Evolutionary conservation across 2,888 invertebrate species (phyloP), one percentile per base, ranked within the genome.

Genomic region (Ectobius pallidus): DNA sequence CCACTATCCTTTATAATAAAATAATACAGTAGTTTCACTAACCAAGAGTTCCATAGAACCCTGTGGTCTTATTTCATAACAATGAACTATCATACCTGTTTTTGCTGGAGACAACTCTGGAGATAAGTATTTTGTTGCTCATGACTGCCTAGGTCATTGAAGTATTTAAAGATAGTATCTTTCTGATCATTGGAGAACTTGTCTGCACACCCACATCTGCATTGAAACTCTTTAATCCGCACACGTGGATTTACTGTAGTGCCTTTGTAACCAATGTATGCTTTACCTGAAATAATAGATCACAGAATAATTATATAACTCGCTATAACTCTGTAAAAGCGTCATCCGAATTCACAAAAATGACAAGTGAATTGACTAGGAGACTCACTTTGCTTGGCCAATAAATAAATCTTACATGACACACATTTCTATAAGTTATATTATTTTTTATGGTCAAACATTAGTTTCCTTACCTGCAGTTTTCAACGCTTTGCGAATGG

Each of bases 131-230:
- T 63, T 30, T 63, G 63, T 63, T 63, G 63, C 34, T 32, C 63
- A 63, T 63, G 34, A 63, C 63, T 63, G 32, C 39, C 63, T 14
- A 32, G 30, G 9, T 63, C 39, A 63, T 63, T 34, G 18, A 63
- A 63, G 14, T 34, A 4, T 39, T 32, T 32, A 22, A 63, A 63
- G 18, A 63, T 14, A 1, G 1, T 4, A 39, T 63, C 18, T 63
- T 63, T 63, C 39, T 63, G 0, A 34, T 63, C 39, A 63, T 34
- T 39, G 32, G 63, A 63, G 39, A 34, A 63, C 63, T 63, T 63
- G 2, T 63, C n/a, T 63, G 63, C 63, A 63, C 63, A 63, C 18
- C 2, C 63, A 63, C 63, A 34, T 63, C 30, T 63, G 63, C 34
- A 63, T 34, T 32, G 34, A 63, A 63, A 63, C 11, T 63, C 63